Percentiles rank a stretch among this genome's conserved stretches.
Conservation (phyloP, 2,888 invertebrate species). For the Eupithecia exiguata region DNA sequence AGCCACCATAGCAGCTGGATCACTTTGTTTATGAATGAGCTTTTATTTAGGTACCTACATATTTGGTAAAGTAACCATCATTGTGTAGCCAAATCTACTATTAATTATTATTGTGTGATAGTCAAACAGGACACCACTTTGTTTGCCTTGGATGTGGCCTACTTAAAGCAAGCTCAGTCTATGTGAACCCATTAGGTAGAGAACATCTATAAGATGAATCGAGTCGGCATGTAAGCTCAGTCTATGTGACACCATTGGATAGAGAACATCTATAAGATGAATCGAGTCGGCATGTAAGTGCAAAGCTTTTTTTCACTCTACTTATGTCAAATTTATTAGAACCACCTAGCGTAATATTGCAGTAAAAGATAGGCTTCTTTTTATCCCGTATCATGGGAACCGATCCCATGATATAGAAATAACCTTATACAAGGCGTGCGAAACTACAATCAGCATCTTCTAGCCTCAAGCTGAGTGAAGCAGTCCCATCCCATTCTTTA, state of each 20-base stretch:
- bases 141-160: neutral
- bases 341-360: too few relatives aligned
- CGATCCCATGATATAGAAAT: too few relatives aligned
- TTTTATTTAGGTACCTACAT: too few relatives aligned
- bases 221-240: neutral
- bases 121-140: neutral
- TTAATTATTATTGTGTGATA: neutral
- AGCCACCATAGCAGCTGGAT: too few relatives aligned
- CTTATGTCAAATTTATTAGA: too few relatives aligned
- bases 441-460: neutral
- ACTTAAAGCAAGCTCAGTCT: neutral
- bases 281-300: neutral
- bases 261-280: neutral
- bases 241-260: neutral
- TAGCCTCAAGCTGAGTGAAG: neutral
- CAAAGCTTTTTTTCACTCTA: neutral
- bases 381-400: too few relatives aligned
- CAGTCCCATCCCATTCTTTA: too few relatives aligned
- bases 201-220: neutral
- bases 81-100: neutral
- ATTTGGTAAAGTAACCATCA: neutral
- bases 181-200: neutral
- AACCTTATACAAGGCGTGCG: too few relatives aligned
- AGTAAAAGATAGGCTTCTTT: too few relatives aligned
- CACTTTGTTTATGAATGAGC: too few relatives aligned